phyloP scores from a whole-genome alignment of 2,888 invertebrate genomes.

The Ormyrus nitidulus region DNA sequence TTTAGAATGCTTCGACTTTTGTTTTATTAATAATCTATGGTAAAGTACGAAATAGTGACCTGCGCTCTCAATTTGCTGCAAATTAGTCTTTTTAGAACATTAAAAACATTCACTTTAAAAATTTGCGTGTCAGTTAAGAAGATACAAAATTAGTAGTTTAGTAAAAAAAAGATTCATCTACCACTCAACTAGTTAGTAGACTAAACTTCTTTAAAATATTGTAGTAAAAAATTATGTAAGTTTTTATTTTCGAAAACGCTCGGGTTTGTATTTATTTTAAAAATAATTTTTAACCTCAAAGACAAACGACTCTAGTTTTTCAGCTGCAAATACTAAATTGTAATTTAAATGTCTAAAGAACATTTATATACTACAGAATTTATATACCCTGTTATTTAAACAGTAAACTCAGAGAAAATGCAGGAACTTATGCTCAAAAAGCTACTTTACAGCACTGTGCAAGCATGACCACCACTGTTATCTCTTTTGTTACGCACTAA shows the following conservation, averaged over 20 bases:
- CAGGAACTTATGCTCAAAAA: slow-evolving; percentile 3
- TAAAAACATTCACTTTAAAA: too few relatives aligned
- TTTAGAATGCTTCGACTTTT: slow-evolving; percentile 37
- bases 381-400: not conserved
- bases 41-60: slow-evolving; percentile 20
- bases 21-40: slow-evolving; percentile 9
- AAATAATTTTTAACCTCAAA: not conserved
- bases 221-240: too few relatives aligned
- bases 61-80: slow-evolving; percentile 8
- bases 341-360: too few relatives aligned
- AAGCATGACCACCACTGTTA: slow-evolving; percentile 10
- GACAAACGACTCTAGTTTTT: not conserved
- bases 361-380: too few relatives aligned
- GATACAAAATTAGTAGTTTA: too few relatives aligned
- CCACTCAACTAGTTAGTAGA: too few relatives aligned
- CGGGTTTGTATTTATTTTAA: not conserved
- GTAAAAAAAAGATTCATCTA: not conserved
- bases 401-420: not conserved
- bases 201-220: too few relatives aligned
- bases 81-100: slow-evolving; percentile 26
- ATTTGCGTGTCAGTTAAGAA: too few relatives aligned
- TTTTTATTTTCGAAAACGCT: too few relatives aligned
- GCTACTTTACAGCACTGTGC: slow-evolving; percentile 29
- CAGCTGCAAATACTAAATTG: not conserved
- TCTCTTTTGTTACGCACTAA: not conserved